Conservation (phyloP, 2,797 vertebrate genomes). For the Monodelphis domestica region DNA sequence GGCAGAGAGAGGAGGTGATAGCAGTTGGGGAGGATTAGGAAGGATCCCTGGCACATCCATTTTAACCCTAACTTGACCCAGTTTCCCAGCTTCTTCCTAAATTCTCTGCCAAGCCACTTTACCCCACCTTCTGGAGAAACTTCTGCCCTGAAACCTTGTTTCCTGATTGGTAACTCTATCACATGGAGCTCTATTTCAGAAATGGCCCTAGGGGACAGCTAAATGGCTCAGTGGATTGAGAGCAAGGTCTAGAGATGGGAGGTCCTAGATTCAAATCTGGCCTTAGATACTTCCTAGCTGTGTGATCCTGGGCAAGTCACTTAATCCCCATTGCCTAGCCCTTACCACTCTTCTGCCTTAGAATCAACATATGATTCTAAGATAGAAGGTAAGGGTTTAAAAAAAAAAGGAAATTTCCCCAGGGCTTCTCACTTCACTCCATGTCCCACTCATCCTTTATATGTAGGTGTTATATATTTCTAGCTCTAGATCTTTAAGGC, state of each 20-base stretch:
- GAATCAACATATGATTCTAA: too few species aligned
- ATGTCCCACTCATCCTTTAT: neutral
- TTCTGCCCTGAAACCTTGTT: neutral
- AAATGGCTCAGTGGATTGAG: too few species aligned
- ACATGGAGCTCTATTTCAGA: neutral
- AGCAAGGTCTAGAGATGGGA: too few species aligned
- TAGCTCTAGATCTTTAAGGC: neutral
- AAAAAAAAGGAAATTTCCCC: too few species aligned
- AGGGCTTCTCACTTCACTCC: neutral
- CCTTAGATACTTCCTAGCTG: too few species aligned
- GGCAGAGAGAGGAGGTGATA: neutral
- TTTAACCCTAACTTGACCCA: neutral
- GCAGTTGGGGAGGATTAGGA: neutral
- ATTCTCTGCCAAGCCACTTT: neutral
- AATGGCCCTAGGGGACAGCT: too few species aligned
- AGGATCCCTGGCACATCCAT: neutral
- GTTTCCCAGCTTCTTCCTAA: neutral
- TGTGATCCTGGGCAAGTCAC: too few species aligned
- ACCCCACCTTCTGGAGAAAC: neutral
- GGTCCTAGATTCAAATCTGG: too few species aligned
- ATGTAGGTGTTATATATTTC: too few species aligned
- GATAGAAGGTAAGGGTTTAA: too few species aligned
- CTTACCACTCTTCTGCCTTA: too few species aligned
- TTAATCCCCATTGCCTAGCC: too few species aligned
- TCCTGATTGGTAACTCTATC: neutral